Evolutionary conservation across 2,113 vertebrate species (phyloP), one percentile per base, ranked within the genome.

Genomic region (Ictidomys tridecemlineatus): DNA sequence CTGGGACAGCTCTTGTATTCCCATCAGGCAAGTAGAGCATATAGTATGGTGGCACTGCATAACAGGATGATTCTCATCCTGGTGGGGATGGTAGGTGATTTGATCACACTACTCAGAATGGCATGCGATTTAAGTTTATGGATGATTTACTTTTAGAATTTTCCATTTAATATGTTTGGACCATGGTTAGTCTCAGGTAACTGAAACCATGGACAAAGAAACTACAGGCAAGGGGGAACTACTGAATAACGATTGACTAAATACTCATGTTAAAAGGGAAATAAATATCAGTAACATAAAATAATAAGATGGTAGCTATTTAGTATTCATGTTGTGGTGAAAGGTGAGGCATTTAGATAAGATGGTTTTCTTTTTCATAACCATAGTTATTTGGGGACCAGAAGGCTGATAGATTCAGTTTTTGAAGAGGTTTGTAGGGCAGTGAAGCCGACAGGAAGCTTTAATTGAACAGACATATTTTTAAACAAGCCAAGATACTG

Each of bases 341-440:
- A 61, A 86, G 34, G 3, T 56, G 22, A 87, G 58, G 12, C 16
- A n/a, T 70, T 74, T 87, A 7, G 56, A 39, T 58, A 77, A 77
- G 32, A 93, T 74, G 8, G 12, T 45, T 95, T 93, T 87, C 48
- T 78, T 96, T 92, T 90, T 30, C 58, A 42, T 87, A 39, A 63
- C 11, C 20, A 8, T 91, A 77, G 48, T 34, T 76, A 67, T 79
- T 86, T 70, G 78, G 61, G 61, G 22, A 76, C 34, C n/a, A 63
- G 80, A 84, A 37, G 48, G 74, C 65, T 84, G 76, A 80, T 69
- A 37, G 39, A 67, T 94, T 85, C 77, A 65, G 70, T 56, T 73
- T 72, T 89, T 89, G 65, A 84, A 70, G 56, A 85, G 18, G 24
- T 65, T 96, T 93, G 74, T 83, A 76, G 58, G 39, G 48, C 83